Percentiles rank a stretch among this genome's conserved stretches.
These are phyloP conservation scores for Phengaris arion DNA, from an alignment of 2,888 invertebrate genomes.

Conservation along the genomic window DNA sequence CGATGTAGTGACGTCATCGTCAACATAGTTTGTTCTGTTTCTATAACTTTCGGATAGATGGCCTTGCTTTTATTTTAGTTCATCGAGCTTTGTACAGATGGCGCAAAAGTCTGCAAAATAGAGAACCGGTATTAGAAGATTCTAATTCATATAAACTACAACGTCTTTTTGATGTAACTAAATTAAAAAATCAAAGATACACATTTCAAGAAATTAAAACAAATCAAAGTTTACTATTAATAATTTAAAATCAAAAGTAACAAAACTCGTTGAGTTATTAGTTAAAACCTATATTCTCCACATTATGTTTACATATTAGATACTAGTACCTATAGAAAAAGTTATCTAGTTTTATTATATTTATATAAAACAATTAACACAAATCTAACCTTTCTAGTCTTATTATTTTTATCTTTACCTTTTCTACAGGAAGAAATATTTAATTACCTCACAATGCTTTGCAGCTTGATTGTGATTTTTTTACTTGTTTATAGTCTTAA, in stretches of 20 bases:
- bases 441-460: no score
- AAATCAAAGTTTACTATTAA: no score
- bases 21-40: constrained; percentile 12
- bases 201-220: no score
- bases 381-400: not conserved
- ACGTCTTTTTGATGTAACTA: not conserved
- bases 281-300: not conserved
- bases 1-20: constrained; percentile 41
- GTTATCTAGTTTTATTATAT: not conserved
- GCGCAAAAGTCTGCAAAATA: constrained; percentile 34
- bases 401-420: no score
- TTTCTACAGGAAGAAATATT: no score
- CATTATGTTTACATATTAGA: not conserved
- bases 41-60: constrained; percentile 51
- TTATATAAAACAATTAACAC: not conserved
- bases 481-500: no score
- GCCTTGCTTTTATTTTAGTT: constrained; percentile 57
- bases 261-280: no score
- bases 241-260: no score
- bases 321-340: not conserved
- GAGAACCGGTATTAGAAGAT: not conserved
- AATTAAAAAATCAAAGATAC: not conserved
- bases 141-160: not conserved
- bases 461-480: no score
- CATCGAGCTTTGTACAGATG: constrained; percentile 53